Percentiles rank a stretch among this genome's conserved stretches.
These are phyloP conservation scores for Acanthococcus lagerstroemiae DNA, from an alignment of 2,888 invertebrate species.

Conservation along the genomic window DNA sequence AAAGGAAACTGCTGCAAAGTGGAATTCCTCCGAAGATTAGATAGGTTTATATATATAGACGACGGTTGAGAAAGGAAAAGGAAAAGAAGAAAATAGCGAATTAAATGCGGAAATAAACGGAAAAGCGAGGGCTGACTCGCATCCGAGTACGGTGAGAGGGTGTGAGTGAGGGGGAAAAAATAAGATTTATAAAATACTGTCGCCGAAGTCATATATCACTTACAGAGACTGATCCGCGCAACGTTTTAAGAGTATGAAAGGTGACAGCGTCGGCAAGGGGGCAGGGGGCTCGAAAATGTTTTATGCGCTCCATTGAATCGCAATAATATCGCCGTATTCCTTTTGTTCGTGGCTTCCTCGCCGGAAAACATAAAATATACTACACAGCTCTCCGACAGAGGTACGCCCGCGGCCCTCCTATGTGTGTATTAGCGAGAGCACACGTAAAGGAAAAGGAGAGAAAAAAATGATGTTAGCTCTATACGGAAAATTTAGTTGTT, in stretches of 20 bases:
- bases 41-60: no score
- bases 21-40: no score
- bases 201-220: constrained; percentile 25
- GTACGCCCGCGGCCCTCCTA: no score
- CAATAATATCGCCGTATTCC: constrained; percentile 14
- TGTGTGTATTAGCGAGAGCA: no score
- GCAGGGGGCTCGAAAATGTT: constrained; percentile 17
- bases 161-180: not conserved
- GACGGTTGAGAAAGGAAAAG: constrained; percentile 17
- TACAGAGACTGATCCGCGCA: constrained; percentile 20
- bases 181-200: constrained; percentile 22
- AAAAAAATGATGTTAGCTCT: not conserved
- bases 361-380: no score
- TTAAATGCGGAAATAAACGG: constrained; percentile 12
- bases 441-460: not conserved
- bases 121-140: no score
- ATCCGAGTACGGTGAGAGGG: constrained; percentile 9
- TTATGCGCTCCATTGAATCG: constrained; percentile 26
- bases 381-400: no score
- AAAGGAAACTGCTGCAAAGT: no score
- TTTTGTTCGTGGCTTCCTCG: no score
- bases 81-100: constrained; percentile 13
- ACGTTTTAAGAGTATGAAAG: constrained; percentile 21
- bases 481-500: not conserved
- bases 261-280: constrained; percentile 24